Conservation (phyloP, 2,113 vertebrate species). For the Panthera leo region DNA sequence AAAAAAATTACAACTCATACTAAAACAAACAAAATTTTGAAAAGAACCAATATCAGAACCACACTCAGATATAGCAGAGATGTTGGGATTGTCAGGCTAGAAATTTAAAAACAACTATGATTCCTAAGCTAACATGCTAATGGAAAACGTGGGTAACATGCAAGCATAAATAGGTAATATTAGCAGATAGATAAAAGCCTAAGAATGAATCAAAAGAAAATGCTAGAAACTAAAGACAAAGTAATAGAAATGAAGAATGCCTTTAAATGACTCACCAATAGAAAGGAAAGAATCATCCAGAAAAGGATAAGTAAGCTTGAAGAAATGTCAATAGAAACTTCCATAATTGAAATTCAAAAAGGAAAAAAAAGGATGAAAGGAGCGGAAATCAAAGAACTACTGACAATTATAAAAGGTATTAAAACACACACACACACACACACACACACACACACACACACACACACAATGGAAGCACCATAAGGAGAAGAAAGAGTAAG, state of each 20-base stretch:
- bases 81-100: background rate
- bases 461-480: background rate
- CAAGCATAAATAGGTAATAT: background rate
- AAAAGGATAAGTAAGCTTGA: background rate
- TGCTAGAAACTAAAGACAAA: background rate
- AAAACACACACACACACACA: too few species aligned
- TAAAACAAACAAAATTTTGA: background rate
- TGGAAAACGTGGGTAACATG: background rate
- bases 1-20: background rate
- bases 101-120: background rate
- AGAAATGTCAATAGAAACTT: background rate
- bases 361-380: background rate
- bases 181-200: background rate
- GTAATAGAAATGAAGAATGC: background rate
- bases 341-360: background rate
- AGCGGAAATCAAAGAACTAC: background rate
- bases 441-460: too few species aligned
- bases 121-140: background rate
- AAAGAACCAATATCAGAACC: background rate
- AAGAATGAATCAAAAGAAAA: background rate
- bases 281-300: background rate
- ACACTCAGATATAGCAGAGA: background rate
- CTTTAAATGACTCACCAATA: background rate
- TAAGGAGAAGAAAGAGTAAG: background rate
- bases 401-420: background rate